Conservation (phyloP, 1,140 invertebrate genomes). For the Hylaeus volcanicus region DNA sequence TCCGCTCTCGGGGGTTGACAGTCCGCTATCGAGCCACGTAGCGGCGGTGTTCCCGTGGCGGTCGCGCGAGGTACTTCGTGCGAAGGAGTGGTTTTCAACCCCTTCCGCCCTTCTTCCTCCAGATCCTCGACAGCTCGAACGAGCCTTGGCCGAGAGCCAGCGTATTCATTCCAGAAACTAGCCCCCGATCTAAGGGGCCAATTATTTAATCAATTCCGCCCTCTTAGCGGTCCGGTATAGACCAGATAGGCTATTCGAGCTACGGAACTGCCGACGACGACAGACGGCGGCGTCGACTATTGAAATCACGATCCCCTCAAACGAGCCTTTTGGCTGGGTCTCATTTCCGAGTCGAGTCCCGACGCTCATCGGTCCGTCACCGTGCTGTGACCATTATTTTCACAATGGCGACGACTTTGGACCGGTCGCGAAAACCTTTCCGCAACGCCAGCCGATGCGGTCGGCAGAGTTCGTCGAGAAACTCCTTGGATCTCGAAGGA, state of each 20-base stretch:
- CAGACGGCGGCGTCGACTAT: slow-evolving; percentile 70
- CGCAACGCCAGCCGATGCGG: too few relatives aligned
- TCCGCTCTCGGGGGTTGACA: not conserved
- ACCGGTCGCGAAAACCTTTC: slow-evolving; percentile 1
- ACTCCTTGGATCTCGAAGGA: too few relatives aligned
- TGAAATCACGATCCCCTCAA: slow-evolving; percentile 68
- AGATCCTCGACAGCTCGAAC: slow-evolving; percentile 52
- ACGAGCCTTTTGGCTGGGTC: slow-evolving; percentile 12
- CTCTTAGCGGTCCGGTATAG: slow-evolving; percentile 75
- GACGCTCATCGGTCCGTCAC: slow-evolving; percentile 14
- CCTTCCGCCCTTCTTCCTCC: slow-evolving; percentile 58
- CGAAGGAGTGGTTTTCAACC: slow-evolving; percentile 66
- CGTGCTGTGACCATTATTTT: slow-evolving; percentile 17
- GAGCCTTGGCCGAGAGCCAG: slow-evolving; percentile 75
- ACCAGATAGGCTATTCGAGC: slow-evolving; percentile 62
- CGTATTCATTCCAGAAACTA: slow-evolving; percentile 80
- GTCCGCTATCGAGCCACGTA: slow-evolving; percentile 77
- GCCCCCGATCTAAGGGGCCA: slow-evolving; percentile 79
- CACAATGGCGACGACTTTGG: slow-evolving; percentile 20
- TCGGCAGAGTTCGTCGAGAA: too few relatives aligned
- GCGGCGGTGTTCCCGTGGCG: slow-evolving; percentile 61
- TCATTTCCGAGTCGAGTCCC: slow-evolving; percentile 21
- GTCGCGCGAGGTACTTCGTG: slow-evolving; percentile 65
- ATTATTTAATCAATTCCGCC: slow-evolving; percentile 81
- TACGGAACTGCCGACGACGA: slow-evolving; percentile 61